A percentile compares a stretch with the other conserved stretches of the same genome.
These are phyloP conservation scores for Ploceus nigricollis DNA, from an alignment of 2,113 vertebrate genomes.

Conservation along the genomic window DNA sequence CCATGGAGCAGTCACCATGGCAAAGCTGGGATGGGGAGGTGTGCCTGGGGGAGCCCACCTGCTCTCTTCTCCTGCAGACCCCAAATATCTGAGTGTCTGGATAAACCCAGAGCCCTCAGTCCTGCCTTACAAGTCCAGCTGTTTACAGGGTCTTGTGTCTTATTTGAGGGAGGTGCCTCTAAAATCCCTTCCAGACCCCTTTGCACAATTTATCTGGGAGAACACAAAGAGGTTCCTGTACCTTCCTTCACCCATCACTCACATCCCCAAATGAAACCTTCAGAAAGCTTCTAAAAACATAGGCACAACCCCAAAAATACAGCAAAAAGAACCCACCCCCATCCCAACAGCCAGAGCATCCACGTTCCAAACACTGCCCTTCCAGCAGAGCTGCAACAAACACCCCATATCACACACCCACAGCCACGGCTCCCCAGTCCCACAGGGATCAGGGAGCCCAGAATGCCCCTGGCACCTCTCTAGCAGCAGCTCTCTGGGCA, in stretches of 20 bases:
- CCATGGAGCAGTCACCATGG: accelerated
- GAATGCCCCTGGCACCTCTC: not conserved
- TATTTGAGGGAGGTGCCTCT: not conserved
- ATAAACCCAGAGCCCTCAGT: not conserved
- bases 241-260: not conserved
- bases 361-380: not conserved
- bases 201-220: not conserved
- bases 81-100: not conserved
- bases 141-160: not conserved
- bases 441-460: not conserved
- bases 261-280: not conserved
- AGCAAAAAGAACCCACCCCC: not conserved
- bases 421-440: accelerated
- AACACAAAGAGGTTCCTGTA: not conserved
- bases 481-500: too few relatives aligned
- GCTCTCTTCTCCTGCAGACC: not conserved
- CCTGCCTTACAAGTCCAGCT: not conserved
- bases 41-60: not conserved
- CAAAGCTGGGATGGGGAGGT: not conserved
- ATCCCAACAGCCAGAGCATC: not conserved
- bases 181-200: not conserved
- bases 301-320: not conserved
- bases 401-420: not conserved
- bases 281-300: not conserved
- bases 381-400: not conserved